These are phyloP conservation scores for Cygnus olor DNA, from an alignment of 2,797 vertebrate genomes.

Conservation along the genomic window DNA sequence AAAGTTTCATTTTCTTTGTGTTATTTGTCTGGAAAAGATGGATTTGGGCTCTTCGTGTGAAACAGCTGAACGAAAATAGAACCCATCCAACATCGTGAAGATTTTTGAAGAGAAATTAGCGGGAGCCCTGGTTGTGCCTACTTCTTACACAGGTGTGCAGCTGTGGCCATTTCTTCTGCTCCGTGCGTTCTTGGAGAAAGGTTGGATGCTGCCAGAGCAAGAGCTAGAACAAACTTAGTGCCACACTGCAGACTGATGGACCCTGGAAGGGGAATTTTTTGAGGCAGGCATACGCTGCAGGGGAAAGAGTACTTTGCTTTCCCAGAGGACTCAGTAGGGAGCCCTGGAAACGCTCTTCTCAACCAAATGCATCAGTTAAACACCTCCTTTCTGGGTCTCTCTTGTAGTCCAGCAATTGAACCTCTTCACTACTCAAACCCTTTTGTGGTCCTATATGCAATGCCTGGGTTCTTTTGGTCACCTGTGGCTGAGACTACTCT, in stretches of 20 bases:
- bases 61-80: neutral
- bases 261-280: neutral
- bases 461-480: neutral
- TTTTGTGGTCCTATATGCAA: neutral
- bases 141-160: neutral
- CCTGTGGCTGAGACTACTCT: neutral
- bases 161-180: neutral
- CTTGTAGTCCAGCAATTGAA: neutral
- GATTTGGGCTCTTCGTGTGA: neutral
- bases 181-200: neutral
- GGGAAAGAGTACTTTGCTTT: neutral
- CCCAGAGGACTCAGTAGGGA: neutral
- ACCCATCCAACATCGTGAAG: neutral
- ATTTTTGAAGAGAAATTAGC: neutral
- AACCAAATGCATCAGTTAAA: neutral
- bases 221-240: neutral
- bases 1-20: neutral
- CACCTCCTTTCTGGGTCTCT: neutral
- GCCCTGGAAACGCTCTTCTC: neutral
- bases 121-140: neutral
- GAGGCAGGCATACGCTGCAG: neutral
- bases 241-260: neutral
- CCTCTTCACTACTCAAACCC: neutral
- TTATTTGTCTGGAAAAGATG: neutral
- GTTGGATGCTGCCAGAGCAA: neutral